Evolutionary conservation across 2,888 invertebrate genomes (phyloP).

Genomic region (Osmoderma eremita): DNA sequence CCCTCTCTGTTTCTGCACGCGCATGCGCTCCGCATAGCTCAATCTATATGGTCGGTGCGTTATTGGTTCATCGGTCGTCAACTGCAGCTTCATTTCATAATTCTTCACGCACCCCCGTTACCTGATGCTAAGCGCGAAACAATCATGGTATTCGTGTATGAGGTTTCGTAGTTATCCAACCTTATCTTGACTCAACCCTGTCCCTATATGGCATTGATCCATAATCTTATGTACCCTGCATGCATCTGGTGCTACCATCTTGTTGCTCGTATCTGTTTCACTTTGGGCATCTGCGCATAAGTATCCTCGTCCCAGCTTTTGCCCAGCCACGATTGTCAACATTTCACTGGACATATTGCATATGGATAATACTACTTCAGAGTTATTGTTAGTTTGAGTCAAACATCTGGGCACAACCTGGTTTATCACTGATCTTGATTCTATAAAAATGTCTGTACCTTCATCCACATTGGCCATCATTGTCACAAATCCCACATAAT

Average conservation of each 20-base stretch:
- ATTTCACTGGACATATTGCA: neutral
- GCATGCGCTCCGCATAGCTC: conserved; percentile 38
- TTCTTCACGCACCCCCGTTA: neutral
- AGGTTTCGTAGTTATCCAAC: neutral
- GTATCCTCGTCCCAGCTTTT: too few species aligned
- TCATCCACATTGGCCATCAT: neutral
- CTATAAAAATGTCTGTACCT: neutral
- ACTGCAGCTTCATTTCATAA: neutral
- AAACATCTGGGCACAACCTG: neutral
- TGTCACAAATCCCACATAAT: neutral
- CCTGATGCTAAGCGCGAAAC: neutral
- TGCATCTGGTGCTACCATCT: neutral
- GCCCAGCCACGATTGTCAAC: too few species aligned
- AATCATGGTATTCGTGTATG: neutral
- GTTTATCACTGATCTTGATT: neutral
- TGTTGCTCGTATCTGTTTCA: too few species aligned
- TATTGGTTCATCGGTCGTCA: neutral
- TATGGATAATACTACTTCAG: neutral
- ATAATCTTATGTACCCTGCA: neutral
- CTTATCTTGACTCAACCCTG: neutral
- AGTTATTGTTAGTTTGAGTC: neutral
- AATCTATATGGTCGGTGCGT: conserved; percentile 49
- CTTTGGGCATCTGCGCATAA: too few species aligned
- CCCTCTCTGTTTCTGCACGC: neutral
- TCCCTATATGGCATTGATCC: neutral